A percentile compares a stretch with the other conserved stretches of the same genome.
Evolutionary conservation across 2,797 vertebrate genomes (phyloP).

Genomic region (Acanthopagrus latus): DNA sequence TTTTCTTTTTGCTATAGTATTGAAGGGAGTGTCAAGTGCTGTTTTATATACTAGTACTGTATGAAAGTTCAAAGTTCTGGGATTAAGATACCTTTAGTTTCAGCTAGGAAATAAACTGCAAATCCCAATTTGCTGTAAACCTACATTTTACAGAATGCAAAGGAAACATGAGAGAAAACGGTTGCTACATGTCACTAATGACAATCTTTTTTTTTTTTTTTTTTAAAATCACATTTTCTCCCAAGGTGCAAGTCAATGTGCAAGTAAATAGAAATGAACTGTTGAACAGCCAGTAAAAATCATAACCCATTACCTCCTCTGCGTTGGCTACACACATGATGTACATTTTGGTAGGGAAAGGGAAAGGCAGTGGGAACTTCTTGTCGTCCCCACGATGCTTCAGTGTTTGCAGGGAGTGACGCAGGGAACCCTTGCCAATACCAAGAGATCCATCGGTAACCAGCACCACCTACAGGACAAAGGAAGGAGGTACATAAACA

Average conservation of each 20-base stretch:
- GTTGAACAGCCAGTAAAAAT: not conserved
- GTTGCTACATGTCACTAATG: not conserved
- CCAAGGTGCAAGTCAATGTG: not conserved
- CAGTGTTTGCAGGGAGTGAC: constrained; percentile 92
- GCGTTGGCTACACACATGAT: constrained; percentile 97
- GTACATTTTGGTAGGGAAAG: constrained; percentile 95
- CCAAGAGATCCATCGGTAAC: constrained; percentile 97
- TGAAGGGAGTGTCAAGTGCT: too few species aligned
- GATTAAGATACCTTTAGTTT: too few species aligned
- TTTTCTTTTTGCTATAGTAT: too few species aligned
- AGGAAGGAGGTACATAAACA: constrained; percentile 40
- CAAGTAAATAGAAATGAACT: not conserved
- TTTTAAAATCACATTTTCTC: too few species aligned
- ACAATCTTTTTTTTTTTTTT: too few species aligned
- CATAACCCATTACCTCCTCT: constrained; percentile 90
- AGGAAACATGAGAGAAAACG: not conserved
- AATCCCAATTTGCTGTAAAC: not conserved
- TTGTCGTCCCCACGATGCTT: constrained; percentile 92
- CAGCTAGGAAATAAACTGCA: not conserved
- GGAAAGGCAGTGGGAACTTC: constrained; percentile 96
- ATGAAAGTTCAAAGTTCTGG: too few species aligned
- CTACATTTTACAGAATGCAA: constrained; percentile 6
- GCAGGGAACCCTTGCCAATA: constrained; percentile 95
- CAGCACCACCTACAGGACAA: constrained; percentile 89
- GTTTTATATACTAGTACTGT: too few species aligned